phyloP scores from a whole-genome alignment of 2,113 vertebrate species.

The Callaeas wilsoni region DNA sequence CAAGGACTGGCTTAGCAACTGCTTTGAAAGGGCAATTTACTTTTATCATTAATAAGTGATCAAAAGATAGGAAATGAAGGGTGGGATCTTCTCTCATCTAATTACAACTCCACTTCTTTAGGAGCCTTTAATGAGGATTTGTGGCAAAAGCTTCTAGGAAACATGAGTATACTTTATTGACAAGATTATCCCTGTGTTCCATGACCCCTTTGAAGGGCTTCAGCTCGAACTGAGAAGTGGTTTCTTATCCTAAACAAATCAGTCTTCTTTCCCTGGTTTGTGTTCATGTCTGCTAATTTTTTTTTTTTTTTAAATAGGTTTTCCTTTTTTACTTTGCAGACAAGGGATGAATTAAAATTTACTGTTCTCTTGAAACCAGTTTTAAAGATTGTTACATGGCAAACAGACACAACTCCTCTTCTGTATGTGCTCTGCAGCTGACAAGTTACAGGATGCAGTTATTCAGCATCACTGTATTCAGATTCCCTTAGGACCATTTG shows the following conservation, averaged over 20 bases:
- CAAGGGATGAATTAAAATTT: not conserved
- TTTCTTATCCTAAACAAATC: not conserved
- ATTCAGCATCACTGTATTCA: not conserved
- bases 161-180: not conserved
- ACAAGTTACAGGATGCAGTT: not conserved
- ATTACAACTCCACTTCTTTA: not conserved
- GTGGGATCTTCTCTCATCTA: not conserved
- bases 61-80: not conserved
- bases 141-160: conserved; percentile 1
- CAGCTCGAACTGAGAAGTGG: not conserved
- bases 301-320: not conserved
- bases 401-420: not conserved
- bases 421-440: not conserved
- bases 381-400: not conserved
- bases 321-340: not conserved
- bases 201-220: not conserved
- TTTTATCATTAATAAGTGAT: not conserved
- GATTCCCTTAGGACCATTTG: not conserved
- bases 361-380: not conserved
- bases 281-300: not conserved
- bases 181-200: not conserved
- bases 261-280: not conserved
- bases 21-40: not conserved
- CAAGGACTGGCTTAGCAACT: not conserved
- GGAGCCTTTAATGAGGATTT: conserved; percentile 28